phyloP scores from a whole-genome alignment of 2,797 vertebrate genomes.

The Malacoraja senta region DNA sequence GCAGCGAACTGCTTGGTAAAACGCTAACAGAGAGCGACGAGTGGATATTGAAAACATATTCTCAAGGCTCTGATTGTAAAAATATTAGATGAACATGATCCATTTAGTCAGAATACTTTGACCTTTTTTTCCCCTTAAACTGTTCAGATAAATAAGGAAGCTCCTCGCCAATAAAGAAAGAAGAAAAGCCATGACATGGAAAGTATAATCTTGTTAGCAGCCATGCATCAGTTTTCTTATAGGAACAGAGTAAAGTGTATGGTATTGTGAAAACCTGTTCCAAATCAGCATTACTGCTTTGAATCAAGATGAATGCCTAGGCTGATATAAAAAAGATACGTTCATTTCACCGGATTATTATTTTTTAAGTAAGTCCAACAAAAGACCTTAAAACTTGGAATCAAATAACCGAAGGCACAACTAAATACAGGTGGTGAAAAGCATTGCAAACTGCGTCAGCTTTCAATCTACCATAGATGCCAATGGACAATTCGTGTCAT shows the following conservation, averaged over 20 bases:
- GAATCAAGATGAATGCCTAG: background rate
- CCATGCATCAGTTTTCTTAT: background rate
- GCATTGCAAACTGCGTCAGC: background rate
- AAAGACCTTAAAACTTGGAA: background rate
- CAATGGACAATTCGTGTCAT: background rate
- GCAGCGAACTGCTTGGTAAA: slow-evolving; percentile 66
- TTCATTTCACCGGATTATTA: background rate
- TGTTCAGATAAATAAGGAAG: slow-evolving; percentile 34
- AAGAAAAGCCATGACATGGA: slow-evolving; percentile 8
- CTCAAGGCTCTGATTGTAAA: slow-evolving; percentile 65
- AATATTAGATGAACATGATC: slow-evolving; percentile 64
- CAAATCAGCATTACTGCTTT: background rate
- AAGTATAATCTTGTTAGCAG: slow-evolving; percentile 15
- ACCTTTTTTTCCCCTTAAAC: slow-evolving; percentile 53
- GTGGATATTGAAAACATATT: slow-evolving; percentile 95
- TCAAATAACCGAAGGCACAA: background rate
- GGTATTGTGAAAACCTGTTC: background rate
- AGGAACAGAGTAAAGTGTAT: background rate
- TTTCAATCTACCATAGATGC: background rate
- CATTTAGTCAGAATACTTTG: slow-evolving; percentile 61
- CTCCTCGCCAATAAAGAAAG: background rate
- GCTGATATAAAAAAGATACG: background rate
- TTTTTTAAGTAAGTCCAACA: background rate
- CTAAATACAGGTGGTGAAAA: background rate
- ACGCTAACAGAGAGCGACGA: slow-evolving; percentile 76